Evolutionary conservation across 2,113 vertebrate genomes (phyloP).

Genomic region (Tenebrosternarchus preto): DNA sequence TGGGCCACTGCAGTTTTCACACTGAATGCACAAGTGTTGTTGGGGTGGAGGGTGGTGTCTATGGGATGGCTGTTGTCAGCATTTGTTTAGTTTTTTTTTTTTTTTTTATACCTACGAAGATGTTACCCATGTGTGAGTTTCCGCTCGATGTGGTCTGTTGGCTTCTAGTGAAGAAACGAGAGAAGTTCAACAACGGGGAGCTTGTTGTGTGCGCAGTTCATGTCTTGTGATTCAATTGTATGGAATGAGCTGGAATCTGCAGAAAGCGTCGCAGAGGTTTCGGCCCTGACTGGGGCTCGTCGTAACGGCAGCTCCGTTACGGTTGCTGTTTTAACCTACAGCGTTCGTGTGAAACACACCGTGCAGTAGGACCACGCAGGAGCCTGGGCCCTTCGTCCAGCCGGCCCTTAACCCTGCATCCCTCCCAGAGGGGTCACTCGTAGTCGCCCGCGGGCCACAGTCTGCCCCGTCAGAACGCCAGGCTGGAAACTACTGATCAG

Average conservation of each 20-base stretch:
- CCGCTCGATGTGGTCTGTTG: constrained; percentile 5
- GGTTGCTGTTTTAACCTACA: too few relatives aligned
- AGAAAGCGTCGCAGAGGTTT: constrained; percentile 51
- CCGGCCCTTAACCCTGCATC: too few relatives aligned
- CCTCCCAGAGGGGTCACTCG: too few relatives aligned
- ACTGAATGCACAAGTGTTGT: constrained; percentile 6
- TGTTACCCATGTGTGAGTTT: constrained; percentile 26
- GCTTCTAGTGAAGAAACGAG: not conserved
- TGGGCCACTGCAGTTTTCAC: constrained; percentile 37
- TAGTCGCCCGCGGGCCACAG: too few relatives aligned
- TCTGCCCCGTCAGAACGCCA: too few relatives aligned
- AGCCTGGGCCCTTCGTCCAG: too few relatives aligned
- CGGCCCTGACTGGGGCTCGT: too few relatives aligned
- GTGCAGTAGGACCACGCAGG: too few relatives aligned
- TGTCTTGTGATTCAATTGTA: constrained; percentile 56
- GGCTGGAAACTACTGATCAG: too few relatives aligned
- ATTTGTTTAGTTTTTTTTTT: not conserved
- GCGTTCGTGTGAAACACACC: too few relatives aligned
- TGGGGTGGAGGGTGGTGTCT: not conserved
- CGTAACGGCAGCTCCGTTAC: too few relatives aligned
- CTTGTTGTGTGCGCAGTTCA: constrained; percentile 33
- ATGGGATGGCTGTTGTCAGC: not conserved
- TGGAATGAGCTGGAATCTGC: constrained; percentile 46
- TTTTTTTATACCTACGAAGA: not conserved
- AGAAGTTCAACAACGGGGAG: not conserved